These are phyloP conservation scores for Zosterops pallidus DNA, from an alignment of 2,113 vertebrate genomes.

Conservation along the genomic window DNA sequence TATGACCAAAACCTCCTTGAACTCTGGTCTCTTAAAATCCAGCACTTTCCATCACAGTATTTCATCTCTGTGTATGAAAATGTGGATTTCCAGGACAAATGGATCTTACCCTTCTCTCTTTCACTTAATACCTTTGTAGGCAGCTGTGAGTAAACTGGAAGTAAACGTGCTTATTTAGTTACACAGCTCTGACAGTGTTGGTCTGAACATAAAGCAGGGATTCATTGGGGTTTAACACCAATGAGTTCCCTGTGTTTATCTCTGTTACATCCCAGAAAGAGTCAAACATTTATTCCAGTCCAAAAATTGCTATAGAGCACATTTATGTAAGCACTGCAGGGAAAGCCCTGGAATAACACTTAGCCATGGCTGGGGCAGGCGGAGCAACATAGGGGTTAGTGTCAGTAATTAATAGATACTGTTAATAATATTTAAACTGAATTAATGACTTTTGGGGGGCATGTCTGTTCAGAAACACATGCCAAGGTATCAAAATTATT, in stretches of 20 bases:
- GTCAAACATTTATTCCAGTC: constrained; percentile 7
- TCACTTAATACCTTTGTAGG: background rate
- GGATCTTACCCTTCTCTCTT: background rate
- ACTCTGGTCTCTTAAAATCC: background rate
- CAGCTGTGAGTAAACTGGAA: background rate
- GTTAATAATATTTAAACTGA: background rate
- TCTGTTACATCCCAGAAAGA: background rate
- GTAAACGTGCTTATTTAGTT: background rate
- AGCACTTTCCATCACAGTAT: background rate
- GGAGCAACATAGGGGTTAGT: background rate
- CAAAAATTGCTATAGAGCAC: background rate
- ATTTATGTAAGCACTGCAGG: background rate
- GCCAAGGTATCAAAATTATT: background rate
- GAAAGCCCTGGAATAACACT: background rate
- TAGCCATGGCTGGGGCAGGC: accelerated
- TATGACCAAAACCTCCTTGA: background rate
- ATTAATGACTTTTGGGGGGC: background rate
- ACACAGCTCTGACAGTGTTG: background rate
- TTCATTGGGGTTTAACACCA: background rate
- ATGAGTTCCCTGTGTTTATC: background rate
- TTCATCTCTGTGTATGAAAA: background rate
- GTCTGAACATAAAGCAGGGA: background rate
- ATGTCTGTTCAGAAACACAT: background rate
- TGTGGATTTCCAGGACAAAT: background rate
- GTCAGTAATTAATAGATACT: background rate